These are phyloP conservation scores for Acanthosoma haemorrhoidale DNA, from an alignment of 2,888 invertebrate genomes.

Conservation along the genomic window DNA sequence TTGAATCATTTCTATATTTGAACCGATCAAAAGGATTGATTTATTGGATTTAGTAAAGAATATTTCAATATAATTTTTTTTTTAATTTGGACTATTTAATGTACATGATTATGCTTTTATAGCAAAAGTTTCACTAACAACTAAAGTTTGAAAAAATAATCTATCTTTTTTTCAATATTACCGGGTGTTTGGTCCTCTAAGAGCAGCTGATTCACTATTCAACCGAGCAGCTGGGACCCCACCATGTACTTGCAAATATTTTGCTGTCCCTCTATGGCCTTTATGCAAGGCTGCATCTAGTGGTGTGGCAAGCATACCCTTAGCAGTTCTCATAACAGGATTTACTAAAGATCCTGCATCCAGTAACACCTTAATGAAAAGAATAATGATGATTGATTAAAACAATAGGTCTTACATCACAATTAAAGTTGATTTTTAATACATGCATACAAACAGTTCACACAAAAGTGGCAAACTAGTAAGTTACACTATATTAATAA, in stretches of 20 bases:
- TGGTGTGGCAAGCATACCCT: constrained; percentile 81
- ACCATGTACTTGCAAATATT: constrained; percentile 85
- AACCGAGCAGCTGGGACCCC: constrained; percentile 74
- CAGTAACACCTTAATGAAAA: constrained; percentile 58
- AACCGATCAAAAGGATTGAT: neutral
- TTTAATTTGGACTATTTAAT: neutral
- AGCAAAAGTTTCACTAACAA: neutral
- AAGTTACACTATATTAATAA: too few species aligned
- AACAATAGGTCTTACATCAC: too few species aligned
- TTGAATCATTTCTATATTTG: too few species aligned
- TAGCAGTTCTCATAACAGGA: constrained; percentile 72
- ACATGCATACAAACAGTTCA: too few species aligned
- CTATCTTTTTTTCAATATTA: neutral
- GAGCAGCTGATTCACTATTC: constrained; percentile 41
- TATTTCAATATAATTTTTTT: neutral
- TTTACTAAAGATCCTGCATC: constrained; percentile 83
- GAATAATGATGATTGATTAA: too few species aligned
- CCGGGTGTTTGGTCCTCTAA: constrained; percentile 34
- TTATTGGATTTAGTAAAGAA: neutral
- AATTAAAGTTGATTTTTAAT: too few species aligned
- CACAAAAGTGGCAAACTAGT: too few species aligned
- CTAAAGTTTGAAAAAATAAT: neutral
- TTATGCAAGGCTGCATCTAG: constrained; percentile 83
- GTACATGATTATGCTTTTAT: neutral
- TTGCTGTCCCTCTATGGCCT: constrained; percentile 84